Conservation (phyloP, 2,797 vertebrate species). For the Pipistrellus nathusii region DNA sequence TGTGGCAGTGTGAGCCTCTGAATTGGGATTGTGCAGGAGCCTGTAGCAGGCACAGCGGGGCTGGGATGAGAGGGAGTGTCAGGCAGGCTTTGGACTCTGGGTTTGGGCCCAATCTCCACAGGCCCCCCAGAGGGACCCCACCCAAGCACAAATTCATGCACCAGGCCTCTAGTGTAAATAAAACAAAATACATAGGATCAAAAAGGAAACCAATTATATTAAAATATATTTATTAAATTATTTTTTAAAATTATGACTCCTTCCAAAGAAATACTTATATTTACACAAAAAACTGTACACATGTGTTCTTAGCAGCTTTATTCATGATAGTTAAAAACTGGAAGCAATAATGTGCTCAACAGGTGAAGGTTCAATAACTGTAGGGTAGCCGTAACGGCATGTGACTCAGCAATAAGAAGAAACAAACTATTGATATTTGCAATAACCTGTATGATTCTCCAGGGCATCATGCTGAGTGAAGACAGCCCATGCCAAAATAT, state of each 20-base stretch:
- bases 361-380: not conserved
- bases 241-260: not conserved
- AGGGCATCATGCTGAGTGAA: not conserved
- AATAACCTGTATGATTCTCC: not conserved
- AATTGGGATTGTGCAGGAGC: no score
- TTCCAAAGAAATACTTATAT: not conserved
- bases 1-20: no score
- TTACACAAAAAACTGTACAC: not conserved
- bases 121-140: no score
- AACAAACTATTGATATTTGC: not conserved
- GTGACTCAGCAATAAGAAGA: not conserved
- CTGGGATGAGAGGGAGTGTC: no score
- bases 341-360: not conserved
- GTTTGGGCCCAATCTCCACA: no score
- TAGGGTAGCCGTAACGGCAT: not conserved
- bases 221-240: not conserved
- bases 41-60: no score
- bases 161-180: no score
- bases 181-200: not conserved
- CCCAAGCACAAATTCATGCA: no score
- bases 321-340: not conserved
- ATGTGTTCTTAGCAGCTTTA: not conserved
- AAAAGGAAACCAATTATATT: constrained; percentile 22
- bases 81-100: no score
- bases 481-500: not conserved